Evolutionary conservation across 2,797 vertebrate species (phyloP), one percentile per base, ranked within the genome.

Genomic region (Propithecus deckenii): DNA sequence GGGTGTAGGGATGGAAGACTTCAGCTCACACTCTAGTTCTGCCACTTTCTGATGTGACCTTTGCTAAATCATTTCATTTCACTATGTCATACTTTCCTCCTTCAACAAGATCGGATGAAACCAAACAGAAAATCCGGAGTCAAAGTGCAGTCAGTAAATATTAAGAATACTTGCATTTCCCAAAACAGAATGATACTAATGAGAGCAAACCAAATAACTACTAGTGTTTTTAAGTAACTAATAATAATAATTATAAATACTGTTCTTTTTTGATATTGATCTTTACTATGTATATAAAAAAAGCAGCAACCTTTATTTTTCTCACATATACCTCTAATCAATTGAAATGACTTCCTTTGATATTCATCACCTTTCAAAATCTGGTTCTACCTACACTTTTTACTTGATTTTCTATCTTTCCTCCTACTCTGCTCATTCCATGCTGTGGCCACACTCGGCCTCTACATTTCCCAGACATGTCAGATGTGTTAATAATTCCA

Each of bases 41-140:
- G n/a, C 9, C 50, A 38, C 55, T n/a, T 55, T 83, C 61, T 89
- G 41, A 38, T 2, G 4, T 57, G 63, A 38, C n/a, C 23, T 50
- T 46, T 38, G 28, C 55, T 32, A 87, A 89, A 15, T 78, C 38
- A n/a, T 69, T 48, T 63, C 43, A 63, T 72, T n/a, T 76, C 78
- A 72, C 61, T 74, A 17, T 4, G 43, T 55, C 9, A 69, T 4
- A 50, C n/a, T 69, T 83, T 74, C 2, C 11, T 74, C 28, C 50
- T 86, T 91, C n/a, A 72, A 20, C 63, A 80, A 61, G 38, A 86
- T 78, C 43, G 81, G 61, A 57, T 57, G 11, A 93, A 89, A 91
- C 13, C 30, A 94, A 90, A 61, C 23, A 87, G n/a, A 86, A 88
- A 92, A 71, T 52, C 75, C 50, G 84, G 52, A 72, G 17, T 95